phyloP scores from a whole-genome alignment of 2,888 invertebrate species.

The Drosophila barbarae region DNA sequence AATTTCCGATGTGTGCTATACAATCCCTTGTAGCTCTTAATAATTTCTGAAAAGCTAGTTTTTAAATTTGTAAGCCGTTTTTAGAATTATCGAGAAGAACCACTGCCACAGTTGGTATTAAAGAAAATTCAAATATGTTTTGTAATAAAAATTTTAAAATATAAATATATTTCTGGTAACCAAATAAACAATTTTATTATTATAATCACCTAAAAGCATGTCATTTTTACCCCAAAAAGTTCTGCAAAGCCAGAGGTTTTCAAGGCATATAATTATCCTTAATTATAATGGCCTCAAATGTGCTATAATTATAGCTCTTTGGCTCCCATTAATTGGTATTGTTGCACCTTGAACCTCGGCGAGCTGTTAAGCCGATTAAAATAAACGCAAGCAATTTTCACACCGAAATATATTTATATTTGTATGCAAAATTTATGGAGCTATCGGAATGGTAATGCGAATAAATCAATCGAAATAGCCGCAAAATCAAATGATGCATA shows the following conservation, averaged over 20 bases:
- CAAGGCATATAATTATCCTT: neutral
- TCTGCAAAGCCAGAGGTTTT: neutral
- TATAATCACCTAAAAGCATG: no score
- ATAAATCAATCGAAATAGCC: slow-evolving; percentile 71
- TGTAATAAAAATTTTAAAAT: neutral
- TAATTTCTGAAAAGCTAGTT: neutral
- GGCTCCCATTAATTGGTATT: slow-evolving; percentile 5
- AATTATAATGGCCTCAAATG: neutral
- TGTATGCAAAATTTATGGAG: slow-evolving; percentile 13
- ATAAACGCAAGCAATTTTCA: slow-evolving; percentile 33
- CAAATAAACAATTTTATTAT: neutral
- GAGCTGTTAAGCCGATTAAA: slow-evolving; percentile 34
- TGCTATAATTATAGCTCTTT: neutral
- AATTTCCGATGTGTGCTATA: neutral
- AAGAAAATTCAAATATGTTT: neutral
- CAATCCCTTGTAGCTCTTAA: neutral
- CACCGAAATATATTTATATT: slow-evolving; percentile 19
- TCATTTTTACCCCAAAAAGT: neutral
- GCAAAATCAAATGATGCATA: slow-evolving; percentile 70
- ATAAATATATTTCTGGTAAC: neutral
- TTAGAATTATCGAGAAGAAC: neutral
- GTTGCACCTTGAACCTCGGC: slow-evolving; percentile 1
- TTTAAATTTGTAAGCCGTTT: neutral
- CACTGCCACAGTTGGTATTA: neutral
- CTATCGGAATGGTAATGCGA: slow-evolving; percentile 45